These are phyloP conservation scores for Ennomos erosarius DNA, from an alignment of 2,888 invertebrate genomes.

Conservation along the genomic window DNA sequence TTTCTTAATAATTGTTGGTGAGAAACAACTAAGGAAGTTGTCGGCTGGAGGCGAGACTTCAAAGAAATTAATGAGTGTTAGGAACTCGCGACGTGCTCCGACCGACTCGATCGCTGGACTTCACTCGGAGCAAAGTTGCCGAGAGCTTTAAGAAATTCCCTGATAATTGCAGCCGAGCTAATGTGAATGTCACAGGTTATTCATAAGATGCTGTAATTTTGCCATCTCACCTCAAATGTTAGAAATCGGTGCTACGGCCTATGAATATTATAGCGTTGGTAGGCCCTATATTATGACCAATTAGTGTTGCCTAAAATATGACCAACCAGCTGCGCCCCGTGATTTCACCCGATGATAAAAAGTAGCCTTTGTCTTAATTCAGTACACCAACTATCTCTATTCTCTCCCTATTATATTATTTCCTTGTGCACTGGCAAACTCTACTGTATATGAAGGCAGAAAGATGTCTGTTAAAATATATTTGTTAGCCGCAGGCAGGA, in stretches of 20 bases:
- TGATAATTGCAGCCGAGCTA: constrained; percentile 69
- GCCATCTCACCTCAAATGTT: constrained; percentile 45
- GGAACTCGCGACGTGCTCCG: constrained; percentile 79
- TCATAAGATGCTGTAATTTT: constrained; percentile 59
- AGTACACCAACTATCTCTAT: too few species aligned
- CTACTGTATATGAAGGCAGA: too few species aligned
- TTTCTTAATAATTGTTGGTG: constrained; percentile 78
- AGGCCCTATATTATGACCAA: too few species aligned
- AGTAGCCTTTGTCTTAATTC: too few species aligned
- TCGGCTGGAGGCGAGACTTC: constrained; percentile 74
- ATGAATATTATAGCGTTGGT: constrained; percentile 57
- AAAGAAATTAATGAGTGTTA: constrained; percentile 84
- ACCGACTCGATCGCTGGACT: constrained; percentile 81
- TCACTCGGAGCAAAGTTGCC: constrained; percentile 81
- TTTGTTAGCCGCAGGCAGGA: too few species aligned
- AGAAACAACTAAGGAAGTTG: constrained; percentile 73
- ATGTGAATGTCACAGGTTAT: constrained; percentile 62
- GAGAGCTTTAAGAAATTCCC: constrained; percentile 73
- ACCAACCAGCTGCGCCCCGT: too few species aligned
- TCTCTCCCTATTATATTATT: too few species aligned
- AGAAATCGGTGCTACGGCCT: constrained; percentile 42
- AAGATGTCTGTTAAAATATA: too few species aligned
- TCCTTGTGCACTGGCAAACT: too few species aligned
- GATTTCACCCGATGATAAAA: too few species aligned
- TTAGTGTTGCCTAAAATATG: too few species aligned